Evolutionary conservation across 2,113 vertebrate species (phyloP).

Genomic region (Tapirus terrestris): DNA sequence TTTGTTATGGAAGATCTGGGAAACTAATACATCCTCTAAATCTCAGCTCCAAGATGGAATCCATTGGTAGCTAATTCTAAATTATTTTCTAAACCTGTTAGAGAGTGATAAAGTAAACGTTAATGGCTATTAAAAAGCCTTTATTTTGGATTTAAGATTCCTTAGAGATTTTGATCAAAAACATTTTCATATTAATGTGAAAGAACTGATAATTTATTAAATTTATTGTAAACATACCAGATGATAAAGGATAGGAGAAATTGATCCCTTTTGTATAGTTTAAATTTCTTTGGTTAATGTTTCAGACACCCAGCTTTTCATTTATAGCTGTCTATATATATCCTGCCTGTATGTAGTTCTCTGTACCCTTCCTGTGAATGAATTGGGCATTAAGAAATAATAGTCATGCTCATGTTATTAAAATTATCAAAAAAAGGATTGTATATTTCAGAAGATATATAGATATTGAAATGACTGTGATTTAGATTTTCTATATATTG

Average conservation of each 20-base stretch:
- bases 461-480: not conserved
- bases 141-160: slow-evolving; percentile 5
- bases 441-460: not conserved
- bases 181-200: not conserved
- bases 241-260: not conserved
- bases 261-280: not conserved
- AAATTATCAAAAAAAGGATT: not conserved
- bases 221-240: not conserved
- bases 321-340: no score
- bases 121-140: not conserved
- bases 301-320: not conserved
- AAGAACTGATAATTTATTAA: not conserved
- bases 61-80: not conserved
- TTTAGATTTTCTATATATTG: not conserved
- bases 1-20: not conserved
- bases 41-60: not conserved
- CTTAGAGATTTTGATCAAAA: not conserved
- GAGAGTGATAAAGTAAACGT: not conserved
- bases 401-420: not conserved
- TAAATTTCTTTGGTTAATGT: not conserved
- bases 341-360: not conserved
- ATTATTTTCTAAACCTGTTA: not conserved
- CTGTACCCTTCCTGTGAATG: not conserved
- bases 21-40: not conserved
- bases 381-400: not conserved